A percentile compares a stretch with the other conserved stretches of the same genome.
phyloP scores from a whole-genome alignment of 2,113 vertebrate species.

The Carassius gibelio region DNA sequence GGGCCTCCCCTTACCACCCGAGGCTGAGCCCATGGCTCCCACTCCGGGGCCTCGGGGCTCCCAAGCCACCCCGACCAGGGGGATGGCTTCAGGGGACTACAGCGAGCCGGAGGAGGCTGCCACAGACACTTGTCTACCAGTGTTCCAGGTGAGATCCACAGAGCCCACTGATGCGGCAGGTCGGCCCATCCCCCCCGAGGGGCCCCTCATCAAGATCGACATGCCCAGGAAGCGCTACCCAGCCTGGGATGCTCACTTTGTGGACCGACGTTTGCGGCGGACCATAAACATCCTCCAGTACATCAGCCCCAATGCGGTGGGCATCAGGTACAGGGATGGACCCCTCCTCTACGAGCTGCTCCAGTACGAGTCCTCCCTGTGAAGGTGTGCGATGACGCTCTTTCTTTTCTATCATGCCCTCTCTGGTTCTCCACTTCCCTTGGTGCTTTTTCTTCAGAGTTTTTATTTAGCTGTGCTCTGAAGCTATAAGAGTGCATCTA shows the following conservation, averaged over 20 bases:
- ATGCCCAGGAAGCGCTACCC: constrained; percentile 99
- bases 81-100: constrained; percentile 81
- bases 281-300: constrained; percentile 99
- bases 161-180: constrained; percentile 88
- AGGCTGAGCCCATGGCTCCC: constrained; percentile 97
- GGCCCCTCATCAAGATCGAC: constrained; percentile 99
- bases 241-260: constrained; percentile 99
- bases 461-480: constrained; percentile 58
- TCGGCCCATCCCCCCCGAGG: constrained; percentile 88
- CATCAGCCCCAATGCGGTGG: constrained; percentile 94
- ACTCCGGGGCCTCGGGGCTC: constrained; percentile 92
- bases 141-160: constrained; percentile 99
- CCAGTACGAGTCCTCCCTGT: constrained; percentile 99
- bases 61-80: constrained; percentile 94
- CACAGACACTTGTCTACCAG: constrained; percentile 97
- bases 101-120: constrained; percentile 88
- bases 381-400: constrained; percentile 67
- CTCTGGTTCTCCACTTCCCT: constrained; percentile 61
- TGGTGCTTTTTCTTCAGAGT: constrained; percentile 56
- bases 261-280: constrained; percentile 97
- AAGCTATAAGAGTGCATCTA: constrained; percentile 61
- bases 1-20: constrained; percentile 97
- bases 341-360: constrained; percentile 97
- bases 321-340: constrained; percentile 98
- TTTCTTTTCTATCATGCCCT: constrained; percentile 51